Evolutionary conservation across 2,888 invertebrate genomes (phyloP).

Genomic region (Cryptocheilus praepositus): DNA sequence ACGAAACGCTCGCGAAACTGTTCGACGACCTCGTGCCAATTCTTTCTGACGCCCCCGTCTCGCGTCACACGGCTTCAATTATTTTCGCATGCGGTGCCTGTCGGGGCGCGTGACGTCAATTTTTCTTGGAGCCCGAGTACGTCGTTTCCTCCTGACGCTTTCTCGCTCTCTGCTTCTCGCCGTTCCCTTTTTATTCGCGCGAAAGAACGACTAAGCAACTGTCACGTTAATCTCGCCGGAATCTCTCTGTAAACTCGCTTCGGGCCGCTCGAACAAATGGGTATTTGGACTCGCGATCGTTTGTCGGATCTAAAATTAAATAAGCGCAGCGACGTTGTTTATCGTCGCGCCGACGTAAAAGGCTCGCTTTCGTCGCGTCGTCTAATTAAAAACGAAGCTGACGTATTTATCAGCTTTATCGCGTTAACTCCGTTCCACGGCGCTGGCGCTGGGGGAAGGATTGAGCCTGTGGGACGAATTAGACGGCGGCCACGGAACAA

Average conservation of each 20-base stretch:
- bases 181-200: background rate
- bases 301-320: no score
- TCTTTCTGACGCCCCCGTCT: slow-evolving; percentile 9
- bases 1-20: slow-evolving; percentile 23
- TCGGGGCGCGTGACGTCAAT: slow-evolving; percentile 29
- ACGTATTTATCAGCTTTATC: background rate
- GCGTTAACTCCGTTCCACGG: background rate
- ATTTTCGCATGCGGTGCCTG: slow-evolving; percentile 19
- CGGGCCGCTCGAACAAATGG: no score
- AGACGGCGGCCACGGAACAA: slow-evolving; percentile 58
- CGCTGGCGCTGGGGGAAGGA: slow-evolving; percentile 17
- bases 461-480: slow-evolving; percentile 52
- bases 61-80: background rate
- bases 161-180: slow-evolving; percentile 7
- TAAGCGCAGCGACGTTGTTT: background rate
- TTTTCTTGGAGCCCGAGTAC: no score
- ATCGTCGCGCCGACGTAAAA: background rate
- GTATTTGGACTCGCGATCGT: no score
- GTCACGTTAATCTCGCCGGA: no score
- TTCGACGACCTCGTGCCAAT: slow-evolving; percentile 34
- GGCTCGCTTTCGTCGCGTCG: background rate
- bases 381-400: background rate
- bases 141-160: slow-evolving; percentile 9
- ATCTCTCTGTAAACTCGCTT: background rate
- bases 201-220: no score